Evolutionary conservation across 2,113 vertebrate genomes (phyloP), one percentile per base, ranked within the genome.

Genomic region (Solea solea): DNA sequence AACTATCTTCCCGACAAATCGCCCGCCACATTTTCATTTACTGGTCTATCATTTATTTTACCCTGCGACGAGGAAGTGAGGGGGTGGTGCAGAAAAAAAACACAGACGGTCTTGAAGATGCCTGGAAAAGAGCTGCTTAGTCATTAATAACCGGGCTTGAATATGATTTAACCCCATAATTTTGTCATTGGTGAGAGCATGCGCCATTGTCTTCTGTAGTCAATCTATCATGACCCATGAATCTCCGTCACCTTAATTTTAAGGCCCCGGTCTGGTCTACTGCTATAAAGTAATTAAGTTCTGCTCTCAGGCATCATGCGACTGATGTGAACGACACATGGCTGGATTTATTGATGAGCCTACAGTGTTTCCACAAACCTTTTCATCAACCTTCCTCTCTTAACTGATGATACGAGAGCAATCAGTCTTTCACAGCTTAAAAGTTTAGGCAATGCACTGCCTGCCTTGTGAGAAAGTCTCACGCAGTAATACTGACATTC

Each of bases 1-100:
- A 91, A 90, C 83, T 85, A 89, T 89, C 88, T 85, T 74, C 78
- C 42, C 28, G 4, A 89, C 82, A 90, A 89, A 92, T 91, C 86
- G 78, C 72, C 72, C 69, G 75, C 63, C 88, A 77, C 52, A 61
- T 67, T 88, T 86, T 84, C 49, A 85, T 87, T 86, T 77, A 71
- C 69, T 67, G 56, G 44, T 76, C 65, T 84, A 50, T 88, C 74
- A 91, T 90, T 86, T 84, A 86, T 90, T 82, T 82, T 70, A 68
- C 56, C 72, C 45, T 15, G 72, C 34, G 12, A 58, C 53, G 45
- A 84, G 67, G 62, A 84, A 84, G 63, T 71, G 69, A 80, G 51
- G 65, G 69, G 61, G 57, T 27, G 62, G 74, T 27, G 45, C 39
- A 39, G 48, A 16, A 7, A 28, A 27, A 72, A 80, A 68, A 58